Conservation (phyloP, 2,888 invertebrate genomes). For the Cerastis rubricosa region DNA sequence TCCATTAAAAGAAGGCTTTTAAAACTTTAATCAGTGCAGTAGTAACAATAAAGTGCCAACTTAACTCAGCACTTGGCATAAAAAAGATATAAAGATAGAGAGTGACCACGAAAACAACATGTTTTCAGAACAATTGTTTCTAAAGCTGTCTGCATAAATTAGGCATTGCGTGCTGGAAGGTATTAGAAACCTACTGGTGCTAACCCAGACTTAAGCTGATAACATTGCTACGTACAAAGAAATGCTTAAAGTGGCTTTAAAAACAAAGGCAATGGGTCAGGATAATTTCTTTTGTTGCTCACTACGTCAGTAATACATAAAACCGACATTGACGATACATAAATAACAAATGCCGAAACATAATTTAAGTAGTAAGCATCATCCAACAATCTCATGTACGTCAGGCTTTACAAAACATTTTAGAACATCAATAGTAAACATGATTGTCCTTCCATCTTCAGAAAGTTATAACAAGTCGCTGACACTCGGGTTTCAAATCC, state of each 20-base stretch:
- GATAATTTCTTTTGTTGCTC: constrained; percentile 20
- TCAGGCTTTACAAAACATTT: not conserved
- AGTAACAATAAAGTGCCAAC: constrained; percentile 17
- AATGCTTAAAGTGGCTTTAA: constrained; percentile 49
- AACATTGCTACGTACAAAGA: constrained; percentile 62
- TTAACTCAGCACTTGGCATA: constrained; percentile 32
- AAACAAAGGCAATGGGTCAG: constrained; percentile 37
- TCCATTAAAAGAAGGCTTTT: not conserved
- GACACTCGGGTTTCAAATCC: constrained; percentile 69
- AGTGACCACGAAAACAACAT: constrained; percentile 57
- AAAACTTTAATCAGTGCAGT: constrained; percentile 21
- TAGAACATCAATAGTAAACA: constrained; percentile 34
- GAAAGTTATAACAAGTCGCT: constrained; percentile 71
- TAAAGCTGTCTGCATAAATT: constrained; percentile 60
- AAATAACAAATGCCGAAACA: not conserved
- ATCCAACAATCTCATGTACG: not conserved
- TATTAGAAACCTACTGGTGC: constrained; percentile 61
- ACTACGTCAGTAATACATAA: not conserved
- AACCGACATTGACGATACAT: not conserved
- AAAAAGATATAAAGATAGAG: constrained; percentile 47
- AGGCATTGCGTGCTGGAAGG: constrained; percentile 60
- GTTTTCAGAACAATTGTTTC: constrained; percentile 60
- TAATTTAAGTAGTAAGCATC: not conserved
- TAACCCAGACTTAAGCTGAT: constrained; percentile 56
- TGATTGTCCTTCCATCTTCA: constrained; percentile 48